Conservation (phyloP, 2,888 invertebrate genomes). For the Parthenolecanium corni region DNA sequence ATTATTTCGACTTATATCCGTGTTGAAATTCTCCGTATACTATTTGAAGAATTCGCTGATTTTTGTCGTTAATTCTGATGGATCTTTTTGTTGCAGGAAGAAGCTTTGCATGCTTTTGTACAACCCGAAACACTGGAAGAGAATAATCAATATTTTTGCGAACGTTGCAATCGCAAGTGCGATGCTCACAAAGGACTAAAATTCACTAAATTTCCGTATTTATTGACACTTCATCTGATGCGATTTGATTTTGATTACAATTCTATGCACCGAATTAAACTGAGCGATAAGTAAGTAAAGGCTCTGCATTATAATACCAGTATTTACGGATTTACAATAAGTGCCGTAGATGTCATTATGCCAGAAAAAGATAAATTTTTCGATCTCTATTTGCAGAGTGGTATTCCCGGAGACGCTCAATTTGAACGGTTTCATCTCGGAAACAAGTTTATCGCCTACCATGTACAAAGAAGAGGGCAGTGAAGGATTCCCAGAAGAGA, state of each 20-base stretch:
- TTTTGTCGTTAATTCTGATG: not conserved
- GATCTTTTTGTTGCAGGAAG: constrained; percentile 47
- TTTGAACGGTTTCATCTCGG: constrained; percentile 57
- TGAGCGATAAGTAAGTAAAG: constrained; percentile 70
- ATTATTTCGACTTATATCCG: too few species aligned
- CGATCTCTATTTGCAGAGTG: constrained; percentile 51
- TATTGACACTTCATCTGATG: constrained; percentile 74
- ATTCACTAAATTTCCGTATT: constrained; percentile 73
- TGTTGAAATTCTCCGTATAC: too few species aligned
- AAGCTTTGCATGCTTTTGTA: constrained; percentile 71
- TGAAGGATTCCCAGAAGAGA: constrained; percentile 41
- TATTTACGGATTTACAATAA: too few species aligned
- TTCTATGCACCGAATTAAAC: constrained; percentile 70
- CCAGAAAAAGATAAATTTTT: too few species aligned
- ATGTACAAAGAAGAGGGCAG: constrained; percentile 35
- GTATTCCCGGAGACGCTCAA: constrained; percentile 69
- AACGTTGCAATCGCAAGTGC: constrained; percentile 72
- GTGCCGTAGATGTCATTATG: too few species aligned
- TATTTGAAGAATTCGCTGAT: too few species aligned
- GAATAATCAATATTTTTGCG: constrained; percentile 78
- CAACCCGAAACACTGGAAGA: constrained; percentile 71
- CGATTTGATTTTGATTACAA: constrained; percentile 81
- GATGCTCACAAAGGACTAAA: constrained; percentile 82
- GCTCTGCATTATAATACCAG: too few species aligned
- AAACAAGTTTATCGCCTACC: not conserved